Conservation (phyloP, 2,113 vertebrate genomes). For the Peromyscus leucopus region DNA sequence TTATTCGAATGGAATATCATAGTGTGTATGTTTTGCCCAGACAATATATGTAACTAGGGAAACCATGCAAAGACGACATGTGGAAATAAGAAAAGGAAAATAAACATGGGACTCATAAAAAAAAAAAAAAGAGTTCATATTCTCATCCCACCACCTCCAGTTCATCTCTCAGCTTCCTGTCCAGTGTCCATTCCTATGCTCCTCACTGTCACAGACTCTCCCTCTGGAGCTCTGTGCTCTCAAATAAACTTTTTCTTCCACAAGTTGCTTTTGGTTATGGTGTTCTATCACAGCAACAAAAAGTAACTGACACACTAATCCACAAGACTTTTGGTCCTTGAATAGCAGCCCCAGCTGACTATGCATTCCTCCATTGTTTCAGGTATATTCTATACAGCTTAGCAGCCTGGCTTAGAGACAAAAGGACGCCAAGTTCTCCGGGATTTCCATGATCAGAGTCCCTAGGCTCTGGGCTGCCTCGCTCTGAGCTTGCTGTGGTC, state of each 20-base stretch:
- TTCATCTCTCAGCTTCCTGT: not conserved
- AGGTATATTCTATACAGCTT: not conserved
- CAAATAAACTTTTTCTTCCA: not conserved
- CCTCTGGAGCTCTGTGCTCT: not conserved
- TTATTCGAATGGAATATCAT: not conserved
- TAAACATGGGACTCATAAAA: not conserved
- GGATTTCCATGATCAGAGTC: not conserved
- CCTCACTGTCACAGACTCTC: not conserved
- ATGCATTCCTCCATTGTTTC: not conserved
- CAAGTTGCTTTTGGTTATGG: not conserved
- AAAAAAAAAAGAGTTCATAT: too few relatives aligned
- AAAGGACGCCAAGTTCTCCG: not conserved
- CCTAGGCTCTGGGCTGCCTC: not conserved
- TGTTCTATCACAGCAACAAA: not conserved
- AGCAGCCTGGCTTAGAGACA: not conserved
- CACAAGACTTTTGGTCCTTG: not conserved
- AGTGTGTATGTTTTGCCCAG: not conserved
- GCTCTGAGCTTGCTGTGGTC: not conserved
- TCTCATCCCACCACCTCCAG: not conserved
- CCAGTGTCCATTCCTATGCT: not conserved
- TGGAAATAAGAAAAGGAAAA: not conserved
- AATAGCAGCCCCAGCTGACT: not conserved
- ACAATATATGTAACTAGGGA: slow-evolving; percentile 45
- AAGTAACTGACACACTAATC: not conserved
- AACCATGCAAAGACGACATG: not conserved